A percentile compares a stretch with the other conserved stretches of the same genome.
Evolutionary conservation across 2,888 invertebrate genomes (phyloP).

Genomic region (Drosophila austrosaltans): DNA sequence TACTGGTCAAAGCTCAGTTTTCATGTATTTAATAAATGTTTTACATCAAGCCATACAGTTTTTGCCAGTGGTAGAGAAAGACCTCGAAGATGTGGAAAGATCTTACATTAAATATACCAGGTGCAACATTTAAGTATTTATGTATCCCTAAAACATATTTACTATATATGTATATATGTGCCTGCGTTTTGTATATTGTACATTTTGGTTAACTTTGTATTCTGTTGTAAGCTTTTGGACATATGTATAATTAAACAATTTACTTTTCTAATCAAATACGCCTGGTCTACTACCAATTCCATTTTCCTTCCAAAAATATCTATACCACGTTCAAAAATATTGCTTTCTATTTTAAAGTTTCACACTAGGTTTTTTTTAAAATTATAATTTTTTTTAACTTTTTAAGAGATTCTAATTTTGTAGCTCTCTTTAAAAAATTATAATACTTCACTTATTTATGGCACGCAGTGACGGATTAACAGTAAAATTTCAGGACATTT

Average conservation of each 20-base stretch:
- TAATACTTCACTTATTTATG: conserved; percentile 25
- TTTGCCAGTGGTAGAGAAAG: background rate
- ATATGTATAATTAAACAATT: conserved; percentile 11
- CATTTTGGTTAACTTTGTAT: conserved; percentile 72
- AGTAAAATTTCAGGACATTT: conserved; percentile 13
- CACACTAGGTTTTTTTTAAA: conserved; percentile 24
- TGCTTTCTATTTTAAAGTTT: conserved; percentile 59
- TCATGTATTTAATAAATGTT: conserved; percentile 71
- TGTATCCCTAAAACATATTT: conserved; percentile 5
- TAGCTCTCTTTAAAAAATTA: conserved; percentile 32
- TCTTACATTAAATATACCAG: conserved; percentile 4
- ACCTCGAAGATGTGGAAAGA: background rate
- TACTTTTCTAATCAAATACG: background rate
- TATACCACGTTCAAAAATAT: conserved; percentile 59
- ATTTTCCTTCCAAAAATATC: conserved; percentile 41
- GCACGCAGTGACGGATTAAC: background rate
- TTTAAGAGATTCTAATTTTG: background rate
- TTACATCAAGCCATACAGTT: conserved; percentile 67
- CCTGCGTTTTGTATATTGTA: conserved; percentile 58
- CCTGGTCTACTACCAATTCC: conserved; percentile 14
- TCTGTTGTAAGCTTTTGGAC: conserved; percentile 56
- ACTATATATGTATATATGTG: conserved; percentile 31
- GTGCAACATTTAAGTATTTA: conserved; percentile 24
- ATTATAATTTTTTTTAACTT: conserved; percentile 3
- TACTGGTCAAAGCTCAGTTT: background rate